phyloP scores from a whole-genome alignment of 2,113 vertebrate genomes.

The Pseudorasbora parva region DNA sequence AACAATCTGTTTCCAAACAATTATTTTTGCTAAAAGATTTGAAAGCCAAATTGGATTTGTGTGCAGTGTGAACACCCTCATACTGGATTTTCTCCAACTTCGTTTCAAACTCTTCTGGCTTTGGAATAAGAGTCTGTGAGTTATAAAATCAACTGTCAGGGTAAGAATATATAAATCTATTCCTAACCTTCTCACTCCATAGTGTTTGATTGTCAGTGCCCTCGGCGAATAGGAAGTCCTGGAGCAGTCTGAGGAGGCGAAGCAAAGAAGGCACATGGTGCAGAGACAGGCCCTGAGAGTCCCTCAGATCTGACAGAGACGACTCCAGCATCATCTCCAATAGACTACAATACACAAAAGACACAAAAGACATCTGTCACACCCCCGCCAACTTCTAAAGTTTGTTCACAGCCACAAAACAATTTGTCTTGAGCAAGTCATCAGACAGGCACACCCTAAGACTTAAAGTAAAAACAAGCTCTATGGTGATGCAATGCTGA shows the following conservation, averaged over 20 bases:
- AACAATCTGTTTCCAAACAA: neutral
- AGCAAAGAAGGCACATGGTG: slow-evolving; percentile 85
- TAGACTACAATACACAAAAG: slow-evolving; percentile 74
- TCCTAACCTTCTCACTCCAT: slow-evolving; percentile 95
- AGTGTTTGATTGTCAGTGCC: slow-evolving; percentile 88
- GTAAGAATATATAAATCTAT: neutral
- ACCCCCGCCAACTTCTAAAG: slow-evolving; percentile 6
- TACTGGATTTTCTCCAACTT: neutral
- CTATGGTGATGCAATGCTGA: slow-evolving; percentile 15
- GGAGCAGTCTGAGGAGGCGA: slow-evolving; percentile 90
- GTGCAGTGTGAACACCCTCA: neutral
- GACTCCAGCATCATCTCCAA: slow-evolving; percentile 99
- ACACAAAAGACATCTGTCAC: slow-evolving; percentile 12
- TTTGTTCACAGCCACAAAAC: neutral
- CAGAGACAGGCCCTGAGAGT: slow-evolving; percentile 69
- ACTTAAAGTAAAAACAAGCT: slow-evolving; percentile 9
- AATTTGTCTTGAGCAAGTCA: slow-evolving; percentile 9
- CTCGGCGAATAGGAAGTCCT: slow-evolving; percentile 94
- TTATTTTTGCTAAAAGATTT: too few species aligned
- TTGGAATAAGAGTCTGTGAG: neutral
- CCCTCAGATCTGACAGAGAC: slow-evolving; percentile 87
- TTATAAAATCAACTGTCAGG: neutral
- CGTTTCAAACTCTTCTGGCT: neutral
- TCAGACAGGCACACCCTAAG: slow-evolving; percentile 11
- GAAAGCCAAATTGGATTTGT: neutral